Evolutionary conservation across 2,888 invertebrate genomes (phyloP), one percentile per base, ranked within the genome.

Genomic region (Oligia strigilis): DNA sequence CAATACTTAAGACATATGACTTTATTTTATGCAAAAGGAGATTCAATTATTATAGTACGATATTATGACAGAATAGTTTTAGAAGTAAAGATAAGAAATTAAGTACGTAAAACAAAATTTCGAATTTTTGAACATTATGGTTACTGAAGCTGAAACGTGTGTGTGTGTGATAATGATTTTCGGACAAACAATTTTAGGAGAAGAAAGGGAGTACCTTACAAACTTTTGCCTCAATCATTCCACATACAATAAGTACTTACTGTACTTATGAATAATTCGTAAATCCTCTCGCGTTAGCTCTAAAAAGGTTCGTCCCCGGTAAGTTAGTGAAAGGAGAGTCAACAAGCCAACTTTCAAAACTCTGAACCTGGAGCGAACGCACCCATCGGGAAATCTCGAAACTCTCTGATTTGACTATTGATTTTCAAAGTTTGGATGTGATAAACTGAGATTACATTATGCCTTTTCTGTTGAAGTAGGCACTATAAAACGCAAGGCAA

Each of bases 251-350:
- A 76, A 83, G 76, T 74, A 58, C 64, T 72, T 70, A 74, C 66
- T 17, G 43, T 80, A 70, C 77, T 77, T 49, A 75, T 87, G 66
- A 85, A 84, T 84, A 72, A 84, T 85, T 87, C 70, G 79, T 40
- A 66, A 72, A 75, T 67, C 36, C 36, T 49, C 64, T 29, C 71
- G 67, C 76, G 76, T 83, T 78, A 72, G 75, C 72, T 85, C 62
- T 75, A 66, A 75, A 80, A 73, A 85, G 75, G 75, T 80, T 77
- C 64, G 65, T 67, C 64, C 65, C 60, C 65, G 43, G 64, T 71
- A 82, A 82, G 62, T 80, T 79, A 77, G 75, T 80, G 72, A 82
- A 85, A 81, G 75, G 70, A 65, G 55, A 88, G 82, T 85, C 88
- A 82, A 87, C 82, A 80, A 80, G 77, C 64, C 19, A 82, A 85